These are phyloP conservation scores for Burhinus oedicnemus DNA, from an alignment of 2,113 vertebrate species.

Conservation along the genomic window DNA sequence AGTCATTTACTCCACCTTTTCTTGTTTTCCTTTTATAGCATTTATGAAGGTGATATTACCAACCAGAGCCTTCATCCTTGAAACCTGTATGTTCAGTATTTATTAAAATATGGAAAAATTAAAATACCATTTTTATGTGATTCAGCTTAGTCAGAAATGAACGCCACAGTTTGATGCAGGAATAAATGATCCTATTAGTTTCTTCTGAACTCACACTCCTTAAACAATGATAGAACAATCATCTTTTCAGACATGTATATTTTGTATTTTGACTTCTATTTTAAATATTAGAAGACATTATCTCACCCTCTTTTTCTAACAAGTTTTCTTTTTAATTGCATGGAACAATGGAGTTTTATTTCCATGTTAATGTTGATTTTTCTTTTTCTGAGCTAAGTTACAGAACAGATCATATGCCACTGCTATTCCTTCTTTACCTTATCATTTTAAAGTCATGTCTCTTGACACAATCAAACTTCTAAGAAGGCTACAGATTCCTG, in stretches of 20 bases:
- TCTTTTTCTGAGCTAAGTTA: not conserved
- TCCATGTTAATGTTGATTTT: not conserved
- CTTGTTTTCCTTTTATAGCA: not conserved
- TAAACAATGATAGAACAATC: not conserved
- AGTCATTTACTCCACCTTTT: not conserved
- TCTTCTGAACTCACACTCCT: not conserved
- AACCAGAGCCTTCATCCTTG: not conserved
- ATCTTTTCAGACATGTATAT: not conserved
- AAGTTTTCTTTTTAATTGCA: not conserved
- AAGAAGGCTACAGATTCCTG: not conserved
- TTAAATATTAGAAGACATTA: not conserved
- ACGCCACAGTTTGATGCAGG: not conserved
- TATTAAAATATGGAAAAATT: not conserved
- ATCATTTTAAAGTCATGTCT: not conserved
- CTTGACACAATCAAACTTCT: not conserved
- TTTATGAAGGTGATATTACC: not conserved
- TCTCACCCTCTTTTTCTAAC: not conserved
- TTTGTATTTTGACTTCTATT: not conserved
- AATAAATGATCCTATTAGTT: not conserved
- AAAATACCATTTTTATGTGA: not conserved
- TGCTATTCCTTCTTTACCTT: not conserved
- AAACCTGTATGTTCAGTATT: not conserved
- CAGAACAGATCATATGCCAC: not conserved
- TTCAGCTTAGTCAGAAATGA: not conserved
- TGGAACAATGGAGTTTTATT: not conserved